A percentile compares a stretch with the other conserved stretches of the same genome.
phyloP scores from a whole-genome alignment of 2,113 vertebrate species.

The Rhinogobius similis region DNA sequence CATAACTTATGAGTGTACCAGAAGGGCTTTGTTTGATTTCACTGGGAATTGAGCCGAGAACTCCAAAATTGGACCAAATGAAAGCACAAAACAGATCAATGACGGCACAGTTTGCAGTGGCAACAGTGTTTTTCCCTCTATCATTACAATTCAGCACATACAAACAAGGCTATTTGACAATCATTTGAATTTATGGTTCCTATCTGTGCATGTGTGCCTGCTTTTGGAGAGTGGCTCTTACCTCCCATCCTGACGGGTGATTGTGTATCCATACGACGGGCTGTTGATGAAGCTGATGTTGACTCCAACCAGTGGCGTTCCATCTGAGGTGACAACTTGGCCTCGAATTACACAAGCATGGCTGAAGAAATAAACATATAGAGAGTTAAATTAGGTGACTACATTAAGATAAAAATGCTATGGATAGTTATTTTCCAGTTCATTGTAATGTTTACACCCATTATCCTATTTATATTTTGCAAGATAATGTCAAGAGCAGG shows the following conservation, averaged over 20 bases:
- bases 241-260: slow-evolving; percentile 98
- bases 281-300: slow-evolving; percentile 96
- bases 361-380: slow-evolving; percentile 66
- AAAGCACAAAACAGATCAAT: slow-evolving; percentile 67
- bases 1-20: slow-evolving; percentile 68
- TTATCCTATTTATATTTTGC: background rate
- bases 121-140: slow-evolving; percentile 35
- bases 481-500: background rate
- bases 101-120: slow-evolving; percentile 49
- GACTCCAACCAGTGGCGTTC: slow-evolving; percentile 96
- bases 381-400: background rate
- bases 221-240: slow-evolving; percentile 58
- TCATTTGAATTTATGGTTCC: slow-evolving; percentile 31
- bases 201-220: slow-evolving; percentile 1
- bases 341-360: slow-evolving; percentile 96
- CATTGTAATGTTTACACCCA: background rate
- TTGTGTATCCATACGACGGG: slow-evolving; percentile 90
- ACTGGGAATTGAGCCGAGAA: slow-evolving; percentile 70
- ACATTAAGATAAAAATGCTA: background rate
- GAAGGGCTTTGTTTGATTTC: slow-evolving; percentile 73
- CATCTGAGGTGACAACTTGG: slow-evolving; percentile 95
- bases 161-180: slow-evolving; percentile 33
- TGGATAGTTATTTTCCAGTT: background rate
- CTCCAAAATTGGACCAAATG: slow-evolving; percentile 68
- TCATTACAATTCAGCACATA: slow-evolving; percentile 37